Conservation (phyloP, 1,140 invertebrate genomes). For the Heliothis virescens region DNA sequence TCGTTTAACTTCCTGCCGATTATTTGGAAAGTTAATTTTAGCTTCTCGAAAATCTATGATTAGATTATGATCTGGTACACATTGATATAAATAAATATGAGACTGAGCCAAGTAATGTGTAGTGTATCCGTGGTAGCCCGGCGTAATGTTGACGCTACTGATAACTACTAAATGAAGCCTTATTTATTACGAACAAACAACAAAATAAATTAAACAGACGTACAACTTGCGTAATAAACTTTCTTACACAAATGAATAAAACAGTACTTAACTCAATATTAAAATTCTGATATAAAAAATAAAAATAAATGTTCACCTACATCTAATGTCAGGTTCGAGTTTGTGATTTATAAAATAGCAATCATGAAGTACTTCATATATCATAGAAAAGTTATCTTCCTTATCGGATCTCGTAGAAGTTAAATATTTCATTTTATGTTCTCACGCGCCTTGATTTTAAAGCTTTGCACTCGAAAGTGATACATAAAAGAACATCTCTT, state of each 20-base stretch:
- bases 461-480: too few species aligned
- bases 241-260: constrained; percentile 53
- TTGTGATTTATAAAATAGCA: constrained; percentile 1
- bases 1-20: not conserved
- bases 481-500: too few species aligned
- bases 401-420: constrained; percentile 3
- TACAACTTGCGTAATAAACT: constrained; percentile 71
- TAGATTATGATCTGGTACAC: not conserved
- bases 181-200: constrained; percentile 60
- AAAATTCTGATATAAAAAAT: constrained; percentile 49
- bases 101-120: not conserved
- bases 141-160: not conserved
- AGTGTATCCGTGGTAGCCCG: not conserved
- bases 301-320: constrained; percentile 27
- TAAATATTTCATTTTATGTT: not conserved
- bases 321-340: constrained; percentile 23
- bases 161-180: constrained; percentile 48
- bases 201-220: constrained; percentile 75
- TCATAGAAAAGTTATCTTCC: not conserved
- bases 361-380: not conserved
- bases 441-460: too few species aligned
- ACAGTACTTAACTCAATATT: constrained; percentile 47
- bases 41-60: not conserved
- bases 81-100: not conserved
- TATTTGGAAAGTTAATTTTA: not conserved